Percentiles rank a stretch among this genome's conserved stretches.
These are phyloP conservation scores for Aegypius monachus DNA, from an alignment of 2,113 vertebrate species.

Conservation along the genomic window DNA sequence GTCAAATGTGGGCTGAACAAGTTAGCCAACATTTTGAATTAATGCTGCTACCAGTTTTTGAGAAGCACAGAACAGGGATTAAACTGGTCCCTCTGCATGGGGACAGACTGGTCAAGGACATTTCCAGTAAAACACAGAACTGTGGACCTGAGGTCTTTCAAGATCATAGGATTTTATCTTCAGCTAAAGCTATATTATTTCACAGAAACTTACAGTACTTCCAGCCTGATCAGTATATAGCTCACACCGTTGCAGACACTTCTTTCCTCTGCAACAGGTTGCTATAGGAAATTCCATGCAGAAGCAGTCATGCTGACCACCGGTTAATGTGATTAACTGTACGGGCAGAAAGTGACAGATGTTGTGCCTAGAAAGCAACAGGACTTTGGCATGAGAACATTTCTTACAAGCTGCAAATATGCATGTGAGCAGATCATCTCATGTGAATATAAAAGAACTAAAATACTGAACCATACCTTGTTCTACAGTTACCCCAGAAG, in stretches of 20 bases:
- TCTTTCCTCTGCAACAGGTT: background rate
- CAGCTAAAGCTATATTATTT: background rate
- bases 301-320: background rate
- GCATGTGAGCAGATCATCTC: background rate
- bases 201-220: background rate
- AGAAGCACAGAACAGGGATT: background rate
- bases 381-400: background rate
- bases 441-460: background rate
- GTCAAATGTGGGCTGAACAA: background rate
- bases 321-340: background rate
- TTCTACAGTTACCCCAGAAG: background rate
- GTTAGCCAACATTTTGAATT: background rate
- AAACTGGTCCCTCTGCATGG: background rate
- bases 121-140: background rate
- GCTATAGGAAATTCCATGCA: background rate
- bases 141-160: background rate
- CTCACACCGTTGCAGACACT: background rate
- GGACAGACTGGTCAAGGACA: background rate
- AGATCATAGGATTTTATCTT: background rate
- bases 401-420: background rate
- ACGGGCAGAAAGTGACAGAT: background rate
- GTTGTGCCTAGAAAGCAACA: background rate
- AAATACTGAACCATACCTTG: background rate
- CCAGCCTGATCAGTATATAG: background rate
- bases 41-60: background rate